phyloP scores from a whole-genome alignment of 2,797 vertebrate species.

The Mallotus villosus region DNA sequence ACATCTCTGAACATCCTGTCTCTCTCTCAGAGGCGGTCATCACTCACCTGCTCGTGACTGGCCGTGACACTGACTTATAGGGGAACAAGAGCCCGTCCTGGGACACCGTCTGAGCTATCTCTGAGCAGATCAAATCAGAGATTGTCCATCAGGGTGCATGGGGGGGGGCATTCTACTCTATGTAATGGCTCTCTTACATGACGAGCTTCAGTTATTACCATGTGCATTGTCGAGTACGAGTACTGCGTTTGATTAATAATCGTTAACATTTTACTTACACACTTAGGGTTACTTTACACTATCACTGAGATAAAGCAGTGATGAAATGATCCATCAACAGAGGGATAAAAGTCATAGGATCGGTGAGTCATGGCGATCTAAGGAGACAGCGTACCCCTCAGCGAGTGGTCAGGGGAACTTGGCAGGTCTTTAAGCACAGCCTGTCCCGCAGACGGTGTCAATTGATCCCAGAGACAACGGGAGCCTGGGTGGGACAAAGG shows the following conservation, averaged over 20 bases:
- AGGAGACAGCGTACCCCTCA: not conserved
- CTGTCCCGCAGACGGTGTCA: conserved; percentile 15
- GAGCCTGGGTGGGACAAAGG: conserved; percentile 14
- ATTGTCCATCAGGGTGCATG: not conserved
- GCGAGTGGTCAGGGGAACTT: not conserved
- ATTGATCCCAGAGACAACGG: conserved; percentile 33
- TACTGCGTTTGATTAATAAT: too few relatives aligned
- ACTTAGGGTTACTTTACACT: too few relatives aligned
- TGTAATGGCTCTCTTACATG: not conserved
- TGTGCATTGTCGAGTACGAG: too few relatives aligned
- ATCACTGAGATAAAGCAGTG: too few relatives aligned
- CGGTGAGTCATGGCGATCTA: conserved; percentile 6
- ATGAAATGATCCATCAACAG: not conserved
- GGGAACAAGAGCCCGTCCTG: not conserved
- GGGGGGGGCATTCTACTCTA: not conserved
- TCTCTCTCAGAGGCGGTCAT: conserved; percentile 40
- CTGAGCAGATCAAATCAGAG: not conserved
- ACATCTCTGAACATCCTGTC: conserved; percentile 10
- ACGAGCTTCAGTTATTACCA: too few relatives aligned
- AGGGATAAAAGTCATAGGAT: conserved; percentile 5
- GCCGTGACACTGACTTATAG: conserved; percentile 28
- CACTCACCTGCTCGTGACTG: conserved; percentile 33
- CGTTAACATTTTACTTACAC: too few relatives aligned
- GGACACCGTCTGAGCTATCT: conserved; percentile 23
- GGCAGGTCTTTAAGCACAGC: conserved; percentile 1